Evolutionary conservation across 2,797 vertebrate genomes (phyloP).

Genomic region (Bovichtus variegatus): DNA sequence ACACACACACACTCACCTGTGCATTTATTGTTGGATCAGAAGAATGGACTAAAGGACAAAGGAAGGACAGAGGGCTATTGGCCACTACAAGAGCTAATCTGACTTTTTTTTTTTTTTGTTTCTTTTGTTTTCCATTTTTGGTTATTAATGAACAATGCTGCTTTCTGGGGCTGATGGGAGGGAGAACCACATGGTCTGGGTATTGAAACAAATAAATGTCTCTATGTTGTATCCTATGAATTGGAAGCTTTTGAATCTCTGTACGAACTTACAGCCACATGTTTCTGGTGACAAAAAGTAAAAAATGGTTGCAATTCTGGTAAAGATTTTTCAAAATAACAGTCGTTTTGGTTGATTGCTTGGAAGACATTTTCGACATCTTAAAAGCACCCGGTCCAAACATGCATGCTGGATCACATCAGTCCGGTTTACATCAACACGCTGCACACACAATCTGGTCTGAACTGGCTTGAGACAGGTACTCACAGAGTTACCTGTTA

Average conservation of each 20-base stretch:
- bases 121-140: slow-evolving; percentile 45
- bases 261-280: slow-evolving; percentile 80
- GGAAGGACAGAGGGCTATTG: slow-evolving; percentile 23
- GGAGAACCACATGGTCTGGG: slow-evolving; percentile 54
- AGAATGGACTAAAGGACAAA: slow-evolving; percentile 4
- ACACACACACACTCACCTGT: slow-evolving; percentile 56
- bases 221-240: slow-evolving; percentile 80
- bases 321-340: slow-evolving; percentile 64
- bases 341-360: slow-evolving; percentile 52
- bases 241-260: slow-evolving; percentile 76
- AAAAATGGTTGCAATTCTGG: slow-evolving; percentile 70
- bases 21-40: slow-evolving; percentile 51
- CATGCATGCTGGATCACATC: slow-evolving; percentile 55
- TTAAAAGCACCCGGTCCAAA: slow-evolving; percentile 14
- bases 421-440: slow-evolving; percentile 29
- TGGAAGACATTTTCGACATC: slow-evolving; percentile 29
- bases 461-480: neutral
- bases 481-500: neutral
- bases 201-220: slow-evolving; percentile 78
- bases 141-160: slow-evolving; percentile 80
- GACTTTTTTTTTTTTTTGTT: slow-evolving; percentile 50
- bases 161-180: slow-evolving; percentile 70
- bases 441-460: slow-evolving; percentile 3
- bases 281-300: slow-evolving; percentile 72
- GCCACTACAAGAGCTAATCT: slow-evolving; percentile 53